Evolutionary conservation across 2,113 vertebrate species (phyloP).

Genomic region (Tapirus terrestris): DNA sequence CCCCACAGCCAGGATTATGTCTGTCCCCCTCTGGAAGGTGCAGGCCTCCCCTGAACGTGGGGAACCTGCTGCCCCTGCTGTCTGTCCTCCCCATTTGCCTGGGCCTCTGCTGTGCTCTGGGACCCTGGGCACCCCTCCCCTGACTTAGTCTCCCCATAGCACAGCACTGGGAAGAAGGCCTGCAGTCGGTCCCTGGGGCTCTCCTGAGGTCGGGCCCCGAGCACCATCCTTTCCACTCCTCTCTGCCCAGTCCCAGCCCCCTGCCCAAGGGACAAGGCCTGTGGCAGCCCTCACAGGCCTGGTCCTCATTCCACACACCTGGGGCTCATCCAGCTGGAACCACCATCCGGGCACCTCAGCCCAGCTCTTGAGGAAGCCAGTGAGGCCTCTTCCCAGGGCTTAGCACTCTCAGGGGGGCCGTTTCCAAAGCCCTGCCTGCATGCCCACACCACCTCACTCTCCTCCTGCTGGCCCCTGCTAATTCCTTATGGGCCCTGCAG

Average conservation of each 20-base stretch:
- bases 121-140: no score
- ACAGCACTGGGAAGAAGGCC: neutral
- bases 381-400: neutral
- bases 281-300: neutral
- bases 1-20: neutral
- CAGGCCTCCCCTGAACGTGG: neutral
- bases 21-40: neutral
- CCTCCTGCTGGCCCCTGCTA: neutral
- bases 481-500: neutral
- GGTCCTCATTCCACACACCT: neutral
- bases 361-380: neutral
- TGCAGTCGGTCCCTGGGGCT: rapidly evolving
- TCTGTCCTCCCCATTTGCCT: neutral
- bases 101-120: neutral
- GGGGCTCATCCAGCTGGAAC: neutral
- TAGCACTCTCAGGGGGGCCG: neutral
- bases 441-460: neutral
- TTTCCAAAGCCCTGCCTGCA: neutral
- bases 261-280: rapidly evolving
- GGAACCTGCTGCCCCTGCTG: no score
- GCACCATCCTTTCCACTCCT: rapidly evolving
- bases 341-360: neutral
- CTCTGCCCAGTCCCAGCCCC: neutral
- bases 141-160: rapidly evolving
- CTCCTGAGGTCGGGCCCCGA: neutral